Evolutionary conservation across 2,113 vertebrate genomes (phyloP).

Genomic region (Brachypteracias leptosomus): DNA sequence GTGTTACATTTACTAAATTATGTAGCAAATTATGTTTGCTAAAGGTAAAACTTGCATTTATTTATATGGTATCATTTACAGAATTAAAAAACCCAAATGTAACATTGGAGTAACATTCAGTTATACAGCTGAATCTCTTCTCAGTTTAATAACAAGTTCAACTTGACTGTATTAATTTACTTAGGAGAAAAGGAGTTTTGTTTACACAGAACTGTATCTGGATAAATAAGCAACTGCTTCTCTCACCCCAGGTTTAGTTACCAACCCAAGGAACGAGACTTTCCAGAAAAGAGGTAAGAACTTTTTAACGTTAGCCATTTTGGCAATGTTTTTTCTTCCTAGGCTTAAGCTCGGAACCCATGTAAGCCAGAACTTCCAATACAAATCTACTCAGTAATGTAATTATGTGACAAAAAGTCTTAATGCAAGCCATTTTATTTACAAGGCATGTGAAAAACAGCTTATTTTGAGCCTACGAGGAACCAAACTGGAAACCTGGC

Average conservation of each 20-base stretch:
- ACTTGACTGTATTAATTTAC: neutral
- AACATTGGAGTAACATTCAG: neutral
- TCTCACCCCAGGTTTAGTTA: neutral
- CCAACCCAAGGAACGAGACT: neutral
- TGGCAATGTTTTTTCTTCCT: neutral
- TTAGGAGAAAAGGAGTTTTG: neutral
- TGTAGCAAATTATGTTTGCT: neutral
- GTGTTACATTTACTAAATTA: neutral
- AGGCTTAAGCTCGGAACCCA: neutral
- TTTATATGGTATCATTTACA: neutral
- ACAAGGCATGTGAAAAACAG: neutral
- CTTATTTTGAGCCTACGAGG: neutral
- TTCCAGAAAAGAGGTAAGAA: neutral
- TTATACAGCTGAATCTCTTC: neutral
- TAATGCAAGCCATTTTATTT: neutral
- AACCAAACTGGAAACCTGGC: neutral
- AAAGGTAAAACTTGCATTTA: neutral
- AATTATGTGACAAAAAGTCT: neutral
- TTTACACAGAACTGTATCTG: neutral
- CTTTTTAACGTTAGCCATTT: neutral
- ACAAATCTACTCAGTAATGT: neutral
- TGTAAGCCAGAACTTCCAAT: neutral
- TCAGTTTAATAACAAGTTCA: neutral
- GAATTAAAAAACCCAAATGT: neutral
- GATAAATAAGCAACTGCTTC: neutral